These are phyloP conservation scores for Odontesthes bonariensis DNA, from an alignment of 2,113 vertebrate species.

Conservation along the genomic window DNA sequence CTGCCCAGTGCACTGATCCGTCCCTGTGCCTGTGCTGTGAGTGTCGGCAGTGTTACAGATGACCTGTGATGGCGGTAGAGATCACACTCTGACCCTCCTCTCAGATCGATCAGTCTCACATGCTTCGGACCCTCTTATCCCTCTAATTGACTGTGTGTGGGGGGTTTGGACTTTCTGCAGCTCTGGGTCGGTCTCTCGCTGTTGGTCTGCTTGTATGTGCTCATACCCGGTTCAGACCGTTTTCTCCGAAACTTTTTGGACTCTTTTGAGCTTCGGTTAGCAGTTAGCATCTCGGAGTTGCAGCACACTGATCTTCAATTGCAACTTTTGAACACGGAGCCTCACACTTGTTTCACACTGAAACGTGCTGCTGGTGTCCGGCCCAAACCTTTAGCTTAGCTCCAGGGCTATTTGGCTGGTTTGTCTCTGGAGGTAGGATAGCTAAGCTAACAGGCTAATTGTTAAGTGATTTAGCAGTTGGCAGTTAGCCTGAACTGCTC, in stretches of 20 bases:
- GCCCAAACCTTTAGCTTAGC: background rate
- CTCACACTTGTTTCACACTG: background rate
- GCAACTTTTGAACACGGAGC: background rate
- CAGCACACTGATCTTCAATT: background rate
- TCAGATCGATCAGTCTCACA: slow-evolving; percentile 19
- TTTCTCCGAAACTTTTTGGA: slow-evolving; percentile 49
- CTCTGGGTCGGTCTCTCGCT: background rate
- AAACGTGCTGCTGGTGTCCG: background rate
- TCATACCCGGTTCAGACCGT: slow-evolving; percentile 13
- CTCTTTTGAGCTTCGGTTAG: background rate
- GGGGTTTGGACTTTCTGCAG: too few relatives aligned
- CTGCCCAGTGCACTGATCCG: too few relatives aligned
- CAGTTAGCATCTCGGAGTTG: slow-evolving; percentile 7
- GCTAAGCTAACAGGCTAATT: slow-evolving; percentile 34
- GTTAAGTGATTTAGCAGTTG: slow-evolving; percentile 24
- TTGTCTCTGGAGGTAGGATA: slow-evolving; percentile 8
- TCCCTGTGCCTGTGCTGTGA: too few relatives aligned
- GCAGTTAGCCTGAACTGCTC: background rate
- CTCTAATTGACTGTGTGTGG: background rate
- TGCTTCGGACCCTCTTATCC: background rate
- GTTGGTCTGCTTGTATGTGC: background rate
- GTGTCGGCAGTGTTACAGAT: background rate
- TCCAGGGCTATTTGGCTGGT: background rate
- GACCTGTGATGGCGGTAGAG: slow-evolving; percentile 31
- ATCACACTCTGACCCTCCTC: background rate